These are phyloP conservation scores for Horisme vitalbata DNA, from an alignment of 2,888 invertebrate genomes.

Conservation along the genomic window DNA sequence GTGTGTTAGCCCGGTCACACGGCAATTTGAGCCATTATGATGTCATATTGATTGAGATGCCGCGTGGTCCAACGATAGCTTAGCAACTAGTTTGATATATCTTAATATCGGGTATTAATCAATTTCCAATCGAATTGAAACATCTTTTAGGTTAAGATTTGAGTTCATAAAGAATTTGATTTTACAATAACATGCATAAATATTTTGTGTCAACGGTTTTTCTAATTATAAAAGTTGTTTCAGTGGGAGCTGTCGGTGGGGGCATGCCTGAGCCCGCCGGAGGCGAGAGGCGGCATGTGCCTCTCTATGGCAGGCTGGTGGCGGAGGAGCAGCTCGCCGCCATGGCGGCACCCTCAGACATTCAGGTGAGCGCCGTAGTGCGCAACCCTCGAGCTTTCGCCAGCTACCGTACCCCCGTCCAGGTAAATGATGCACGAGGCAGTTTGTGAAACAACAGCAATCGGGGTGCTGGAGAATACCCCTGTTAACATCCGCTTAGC, in stretches of 20 bases:
- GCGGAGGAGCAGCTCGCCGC: constrained; percentile 92
- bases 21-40: constrained; percentile 59
- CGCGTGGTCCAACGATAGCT: constrained; percentile 41
- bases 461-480: constrained; percentile 11
- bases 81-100: constrained; percentile 37
- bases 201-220: not conserved
- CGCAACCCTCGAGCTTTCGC: constrained; percentile 81
- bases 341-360: constrained; percentile 85
- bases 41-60: constrained; percentile 56
- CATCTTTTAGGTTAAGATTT: no score
- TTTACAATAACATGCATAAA: no score
- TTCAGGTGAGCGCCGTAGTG: constrained; percentile 82
- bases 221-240: constrained; percentile 1
- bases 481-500: constrained; percentile 19
- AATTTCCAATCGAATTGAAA: constrained; percentile 3
- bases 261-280: constrained; percentile 72
- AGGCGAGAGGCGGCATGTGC: constrained; percentile 87
- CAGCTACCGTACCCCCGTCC: constrained; percentile 73
- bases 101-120: constrained; percentile 3
- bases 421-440: constrained; percentile 82
- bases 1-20: constrained; percentile 61
- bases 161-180: no score
- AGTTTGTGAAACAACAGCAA: constrained; percentile 54
- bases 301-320: constrained; percentile 94
- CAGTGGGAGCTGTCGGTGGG: constrained; percentile 78